These are phyloP conservation scores for Salvator merianae DNA, from an alignment of 2,113 vertebrate species.

Conservation along the genomic window DNA sequence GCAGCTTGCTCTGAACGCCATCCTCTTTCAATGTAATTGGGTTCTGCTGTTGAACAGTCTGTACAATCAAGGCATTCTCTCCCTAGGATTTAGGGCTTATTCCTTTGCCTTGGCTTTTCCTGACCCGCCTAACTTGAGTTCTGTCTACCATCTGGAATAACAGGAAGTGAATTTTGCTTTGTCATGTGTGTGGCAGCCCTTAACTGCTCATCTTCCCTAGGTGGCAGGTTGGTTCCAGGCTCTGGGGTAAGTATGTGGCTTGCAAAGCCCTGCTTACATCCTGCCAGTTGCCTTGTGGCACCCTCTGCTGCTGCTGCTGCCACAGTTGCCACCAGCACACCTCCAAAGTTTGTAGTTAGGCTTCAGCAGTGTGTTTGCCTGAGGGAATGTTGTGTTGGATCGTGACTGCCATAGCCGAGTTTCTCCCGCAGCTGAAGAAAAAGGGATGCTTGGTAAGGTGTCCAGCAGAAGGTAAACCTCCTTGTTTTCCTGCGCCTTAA, in stretches of 20 bases:
- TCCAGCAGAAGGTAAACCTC: neutral
- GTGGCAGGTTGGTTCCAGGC: neutral
- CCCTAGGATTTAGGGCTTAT: neutral
- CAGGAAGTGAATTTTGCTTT: neutral
- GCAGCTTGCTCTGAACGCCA: neutral
- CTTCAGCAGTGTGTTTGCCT: neutral
- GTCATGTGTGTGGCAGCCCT: neutral
- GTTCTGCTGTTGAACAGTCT: neutral
- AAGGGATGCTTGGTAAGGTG: neutral
- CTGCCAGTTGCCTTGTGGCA: neutral
- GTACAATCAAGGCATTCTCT: neutral
- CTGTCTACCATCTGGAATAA: neutral
- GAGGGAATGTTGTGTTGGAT: neutral
- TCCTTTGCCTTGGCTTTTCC: neutral
- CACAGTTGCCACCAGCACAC: neutral
- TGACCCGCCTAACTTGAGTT: neutral
- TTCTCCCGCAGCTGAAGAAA: neutral
- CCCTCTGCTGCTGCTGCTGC: too few relatives aligned
- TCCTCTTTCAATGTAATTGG: neutral
- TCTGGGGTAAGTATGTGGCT: neutral
- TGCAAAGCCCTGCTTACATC: neutral
- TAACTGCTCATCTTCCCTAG: neutral
- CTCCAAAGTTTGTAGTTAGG: neutral
- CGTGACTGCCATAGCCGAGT: neutral
- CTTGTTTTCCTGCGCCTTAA: neutral